Evolutionary conservation across 2,888 invertebrate species (phyloP), one percentile per base, ranked within the genome.

Genomic region (Phrixothrix hirtus): DNA sequence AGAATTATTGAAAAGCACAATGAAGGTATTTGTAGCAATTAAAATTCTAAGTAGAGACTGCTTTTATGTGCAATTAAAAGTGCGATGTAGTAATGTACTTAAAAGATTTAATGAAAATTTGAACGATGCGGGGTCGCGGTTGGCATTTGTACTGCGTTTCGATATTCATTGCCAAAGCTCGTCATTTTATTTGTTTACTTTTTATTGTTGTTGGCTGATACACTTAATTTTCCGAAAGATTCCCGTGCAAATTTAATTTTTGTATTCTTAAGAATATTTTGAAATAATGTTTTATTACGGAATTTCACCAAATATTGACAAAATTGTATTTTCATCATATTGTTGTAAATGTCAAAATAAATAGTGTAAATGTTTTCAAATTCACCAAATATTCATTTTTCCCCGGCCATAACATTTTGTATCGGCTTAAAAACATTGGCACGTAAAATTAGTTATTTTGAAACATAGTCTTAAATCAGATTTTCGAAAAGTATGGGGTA

Each of bases 51-150:
- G 35, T 16, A 35, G 35, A 12, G 12, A 13, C 26, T 12, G 26
- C 15, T 35, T 35, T 38, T 21, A 5, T 3, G 21, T 21, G 21
- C 21, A 21, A 21, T 36, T 25, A 13, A 13, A 13, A 10, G 11
- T 13, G 32, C 16, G 16, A 32, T 32, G 32, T 14, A 32, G 21
- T 25, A 21, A 36, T 36, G 36, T n/a, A n/a, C n/a, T n/a, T n/a
- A n/a, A n/a, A n/a, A n/a, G n/a, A n/a, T n/a, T n/a, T 11, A 14
- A 4, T n/a, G 43, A 35, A 34, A 45, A 45, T 45, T 35, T 36
- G 36, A 45, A 21, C 34, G 36, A 45, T 21, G 42, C 26, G 26
- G 44, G 44, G 50, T 43, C 30, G 15, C n/a, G 21, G 41, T 15
- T 17, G 26, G 38, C 27, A 37, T 44, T 47, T 41, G 21, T 21